phyloP scores from a whole-genome alignment of 2,888 invertebrate genomes.

The Clitarchus hookeri region DNA sequence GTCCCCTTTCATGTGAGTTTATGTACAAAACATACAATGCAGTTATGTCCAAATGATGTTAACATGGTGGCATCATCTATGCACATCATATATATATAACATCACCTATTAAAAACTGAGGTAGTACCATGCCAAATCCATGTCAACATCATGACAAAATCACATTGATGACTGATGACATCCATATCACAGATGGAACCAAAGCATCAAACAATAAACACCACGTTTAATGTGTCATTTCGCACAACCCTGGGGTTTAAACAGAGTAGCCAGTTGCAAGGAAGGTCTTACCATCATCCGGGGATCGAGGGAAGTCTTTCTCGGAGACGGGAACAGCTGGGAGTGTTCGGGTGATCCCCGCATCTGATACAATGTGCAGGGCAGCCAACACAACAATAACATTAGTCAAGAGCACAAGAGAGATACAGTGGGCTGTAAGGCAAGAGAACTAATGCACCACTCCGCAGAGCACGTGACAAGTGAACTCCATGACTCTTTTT shows the following conservation, averaged over 20 bases:
- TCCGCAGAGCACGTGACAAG: background rate
- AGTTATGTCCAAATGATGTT: background rate
- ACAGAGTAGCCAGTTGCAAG: constrained; percentile 30
- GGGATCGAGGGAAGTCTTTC: constrained; percentile 68
- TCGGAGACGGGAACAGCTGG: constrained; percentile 58
- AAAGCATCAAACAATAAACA: background rate
- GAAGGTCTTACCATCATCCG: constrained; percentile 69
- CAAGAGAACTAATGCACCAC: background rate
- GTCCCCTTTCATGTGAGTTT: background rate
- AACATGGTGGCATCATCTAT: background rate
- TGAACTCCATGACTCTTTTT: background rate
- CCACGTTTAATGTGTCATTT: background rate
- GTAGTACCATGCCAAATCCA: background rate
- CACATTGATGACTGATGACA: background rate
- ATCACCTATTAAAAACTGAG: no score
- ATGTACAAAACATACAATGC: background rate
- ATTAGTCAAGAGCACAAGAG: constrained; percentile 23
- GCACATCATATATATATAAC: background rate
- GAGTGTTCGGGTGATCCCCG: constrained; percentile 65
- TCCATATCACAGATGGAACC: background rate
- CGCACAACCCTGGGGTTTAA: background rate
- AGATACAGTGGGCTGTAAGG: background rate
- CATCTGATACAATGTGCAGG: constrained; percentile 49
- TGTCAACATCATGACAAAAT: background rate
- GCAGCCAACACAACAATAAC: constrained; percentile 19